Conservation (phyloP, 2,797 vertebrate genomes). For the Pygocentrus nattereri region DNA sequence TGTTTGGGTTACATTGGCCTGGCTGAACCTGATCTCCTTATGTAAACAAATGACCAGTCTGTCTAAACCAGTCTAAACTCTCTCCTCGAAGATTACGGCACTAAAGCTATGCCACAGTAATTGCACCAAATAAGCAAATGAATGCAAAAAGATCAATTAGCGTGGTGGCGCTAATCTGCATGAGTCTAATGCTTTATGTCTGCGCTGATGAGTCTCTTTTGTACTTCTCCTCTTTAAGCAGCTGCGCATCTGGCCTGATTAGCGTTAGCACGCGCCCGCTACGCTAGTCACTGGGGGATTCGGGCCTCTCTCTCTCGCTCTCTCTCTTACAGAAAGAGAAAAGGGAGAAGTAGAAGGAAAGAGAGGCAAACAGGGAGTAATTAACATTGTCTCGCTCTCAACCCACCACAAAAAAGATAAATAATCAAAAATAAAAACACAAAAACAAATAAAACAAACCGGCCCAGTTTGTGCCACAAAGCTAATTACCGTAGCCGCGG, state of each 20-base stretch:
- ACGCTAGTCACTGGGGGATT: constrained; percentile 39
- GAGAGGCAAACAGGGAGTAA: constrained; percentile 74
- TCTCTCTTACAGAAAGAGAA: constrained; percentile 46
- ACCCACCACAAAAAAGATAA: constrained; percentile 67
- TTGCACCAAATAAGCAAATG: constrained; percentile 30
- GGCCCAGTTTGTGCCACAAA: constrained; percentile 29
- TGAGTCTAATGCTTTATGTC: constrained; percentile 72
- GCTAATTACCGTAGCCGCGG: constrained; percentile 44
- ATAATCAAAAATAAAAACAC: constrained; percentile 38
- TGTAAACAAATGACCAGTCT: not conserved
- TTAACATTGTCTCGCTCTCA: constrained; percentile 68
- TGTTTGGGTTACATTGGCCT: too few species aligned
- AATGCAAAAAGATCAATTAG: constrained; percentile 38
- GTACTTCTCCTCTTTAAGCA: constrained; percentile 64
- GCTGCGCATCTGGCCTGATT: constrained; percentile 63
- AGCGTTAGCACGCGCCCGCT: constrained; percentile 24
- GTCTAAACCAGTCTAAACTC: not conserved
- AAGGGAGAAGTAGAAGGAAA: constrained; percentile 64
- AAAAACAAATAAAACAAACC: constrained; percentile 37
- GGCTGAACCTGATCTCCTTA: not conserved
- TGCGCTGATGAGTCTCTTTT: constrained; percentile 66
- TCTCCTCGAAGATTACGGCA: not conserved
- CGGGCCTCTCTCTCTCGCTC: not conserved
- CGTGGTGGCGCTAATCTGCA: constrained; percentile 67
- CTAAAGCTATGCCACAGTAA: constrained; percentile 7